Evolutionary conservation across 2,113 vertebrate genomes (phyloP).

Genomic region (Psophia crepitans): DNA sequence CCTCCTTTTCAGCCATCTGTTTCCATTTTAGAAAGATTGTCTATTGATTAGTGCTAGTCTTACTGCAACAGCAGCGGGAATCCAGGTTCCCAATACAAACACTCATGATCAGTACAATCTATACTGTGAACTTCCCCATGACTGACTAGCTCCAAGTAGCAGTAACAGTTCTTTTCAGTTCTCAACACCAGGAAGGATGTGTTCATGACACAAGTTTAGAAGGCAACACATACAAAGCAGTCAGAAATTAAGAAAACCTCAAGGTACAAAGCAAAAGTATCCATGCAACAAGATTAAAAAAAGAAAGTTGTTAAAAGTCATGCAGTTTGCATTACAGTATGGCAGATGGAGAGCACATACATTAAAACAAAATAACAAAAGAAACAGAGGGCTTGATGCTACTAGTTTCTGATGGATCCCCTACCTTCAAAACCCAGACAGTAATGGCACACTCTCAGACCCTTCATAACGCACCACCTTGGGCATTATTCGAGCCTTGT

Average conservation of each 20-base stretch:
- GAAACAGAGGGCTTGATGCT: neutral
- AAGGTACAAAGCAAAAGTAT: neutral
- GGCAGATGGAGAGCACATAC: neutral
- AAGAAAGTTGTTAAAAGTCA: neutral
- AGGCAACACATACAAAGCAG: neutral
- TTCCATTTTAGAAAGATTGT: neutral
- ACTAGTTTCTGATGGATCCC: neutral
- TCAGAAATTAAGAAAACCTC: neutral
- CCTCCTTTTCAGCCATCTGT: neutral
- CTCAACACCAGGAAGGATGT: neutral
- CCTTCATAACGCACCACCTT: neutral
- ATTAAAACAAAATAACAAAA: neutral
- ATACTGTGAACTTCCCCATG: neutral
- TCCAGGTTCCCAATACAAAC: neutral
- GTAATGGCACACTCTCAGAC: neutral
- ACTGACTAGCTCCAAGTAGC: neutral
- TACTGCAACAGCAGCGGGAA: neutral
- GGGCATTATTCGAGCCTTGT: neutral
- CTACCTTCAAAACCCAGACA: neutral
- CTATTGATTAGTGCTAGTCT: neutral
- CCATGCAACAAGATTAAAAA: neutral
- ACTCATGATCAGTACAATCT: neutral
- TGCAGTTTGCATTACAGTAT: neutral
- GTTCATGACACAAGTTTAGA: neutral
- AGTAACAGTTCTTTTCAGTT: neutral